Evolutionary conservation across 2,113 vertebrate species (phyloP).

Genomic region (Delphinus delphis): DNA sequence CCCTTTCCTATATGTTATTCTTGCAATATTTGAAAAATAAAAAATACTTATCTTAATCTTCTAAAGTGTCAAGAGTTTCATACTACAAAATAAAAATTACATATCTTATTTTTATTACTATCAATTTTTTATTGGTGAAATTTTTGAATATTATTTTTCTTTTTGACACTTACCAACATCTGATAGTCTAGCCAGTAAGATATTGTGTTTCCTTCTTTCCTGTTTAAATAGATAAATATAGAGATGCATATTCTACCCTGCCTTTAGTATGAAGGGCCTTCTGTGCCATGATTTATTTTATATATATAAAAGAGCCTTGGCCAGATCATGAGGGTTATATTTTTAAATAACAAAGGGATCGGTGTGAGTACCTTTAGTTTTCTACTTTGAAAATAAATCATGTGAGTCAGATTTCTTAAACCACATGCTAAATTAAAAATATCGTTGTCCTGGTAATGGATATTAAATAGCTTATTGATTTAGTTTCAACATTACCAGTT

Average conservation of each 20-base stretch:
- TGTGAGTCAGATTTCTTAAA: constrained; percentile 18
- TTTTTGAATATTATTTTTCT: constrained; percentile 6
- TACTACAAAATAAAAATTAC: background rate
- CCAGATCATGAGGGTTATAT: background rate
- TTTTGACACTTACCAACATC: background rate
- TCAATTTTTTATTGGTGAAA: background rate
- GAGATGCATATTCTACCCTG: background rate
- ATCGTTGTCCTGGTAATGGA: background rate
- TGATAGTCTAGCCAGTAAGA: background rate
- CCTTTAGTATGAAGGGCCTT: background rate
- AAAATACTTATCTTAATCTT: background rate
- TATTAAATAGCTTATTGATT: constrained; percentile 31
- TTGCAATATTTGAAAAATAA: constrained; percentile 14
- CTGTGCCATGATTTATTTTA: background rate
- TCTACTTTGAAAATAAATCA: constrained; percentile 46
- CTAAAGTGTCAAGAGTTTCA: background rate
- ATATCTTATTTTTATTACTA: background rate
- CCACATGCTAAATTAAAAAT: constrained; percentile 35
- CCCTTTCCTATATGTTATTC: background rate
- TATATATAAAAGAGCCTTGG: background rate
- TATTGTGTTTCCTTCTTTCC: background rate
- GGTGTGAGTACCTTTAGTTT: background rate
- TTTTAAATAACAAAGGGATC: constrained; percentile 42
- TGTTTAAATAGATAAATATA: background rate
- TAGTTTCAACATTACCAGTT: constrained; percentile 1